Conservation (phyloP, 2,888 invertebrate genomes). For the Tiphia femorata region DNA sequence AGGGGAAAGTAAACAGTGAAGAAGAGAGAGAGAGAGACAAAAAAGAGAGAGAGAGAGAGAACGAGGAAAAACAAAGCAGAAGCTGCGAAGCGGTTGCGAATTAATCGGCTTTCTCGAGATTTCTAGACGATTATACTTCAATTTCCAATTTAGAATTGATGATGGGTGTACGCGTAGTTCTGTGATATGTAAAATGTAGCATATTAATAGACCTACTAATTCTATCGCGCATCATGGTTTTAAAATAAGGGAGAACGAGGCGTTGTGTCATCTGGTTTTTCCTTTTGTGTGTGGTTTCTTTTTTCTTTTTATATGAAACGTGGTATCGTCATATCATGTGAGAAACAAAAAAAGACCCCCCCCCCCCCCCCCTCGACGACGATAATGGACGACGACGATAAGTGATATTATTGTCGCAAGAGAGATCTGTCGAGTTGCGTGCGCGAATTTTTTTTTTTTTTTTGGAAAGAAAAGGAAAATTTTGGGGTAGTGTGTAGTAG, state of each 20-base stretch:
- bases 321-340: conserved; percentile 58
- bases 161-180: conserved; percentile 67
- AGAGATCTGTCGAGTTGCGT: too few species aligned
- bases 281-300: too few species aligned
- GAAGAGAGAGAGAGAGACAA: not conserved
- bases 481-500: too few species aligned
- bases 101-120: too few species aligned
- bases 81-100: conserved; percentile 2
- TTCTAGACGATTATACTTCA: too few species aligned
- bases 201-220: conserved; percentile 62
- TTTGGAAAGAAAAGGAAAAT: too few species aligned
- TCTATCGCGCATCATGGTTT: conserved; percentile 60
- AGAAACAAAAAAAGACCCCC: too few species aligned
- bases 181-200: conserved; percentile 70
- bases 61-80: not conserved
- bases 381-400: too few species aligned
- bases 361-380: too few species aligned
- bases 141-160: conserved; percentile 50
- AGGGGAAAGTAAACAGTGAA: not conserved
- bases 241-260: conserved; percentile 56
- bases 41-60: not conserved
- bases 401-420: too few species aligned
- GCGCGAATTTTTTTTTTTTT: too few species aligned
- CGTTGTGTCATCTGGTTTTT: conserved; percentile 61
- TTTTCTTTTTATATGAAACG: too few species aligned